phyloP scores from a whole-genome alignment of 92 coral and sea anemone species.

The Epizoanthus scotinus region DNA sequence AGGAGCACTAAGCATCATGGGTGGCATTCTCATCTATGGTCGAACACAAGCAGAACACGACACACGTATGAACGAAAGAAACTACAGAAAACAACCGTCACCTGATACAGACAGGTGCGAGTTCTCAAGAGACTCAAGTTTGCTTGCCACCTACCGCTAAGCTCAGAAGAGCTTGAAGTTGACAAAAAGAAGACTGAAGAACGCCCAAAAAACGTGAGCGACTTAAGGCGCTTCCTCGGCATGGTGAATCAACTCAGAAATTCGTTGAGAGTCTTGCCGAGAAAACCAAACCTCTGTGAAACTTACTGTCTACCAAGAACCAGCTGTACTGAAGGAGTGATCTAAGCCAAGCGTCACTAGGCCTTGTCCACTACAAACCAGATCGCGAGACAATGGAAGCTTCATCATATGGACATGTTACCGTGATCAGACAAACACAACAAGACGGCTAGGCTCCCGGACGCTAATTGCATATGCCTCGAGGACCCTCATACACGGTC shows the following conservation, averaged over 20 bases:
- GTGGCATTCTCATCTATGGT: constrained; percentile 46
- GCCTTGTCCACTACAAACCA: constrained; percentile 37
- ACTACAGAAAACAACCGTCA: constrained; percentile 43
- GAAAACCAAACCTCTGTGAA: constrained; percentile 38
- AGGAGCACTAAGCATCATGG: constrained; percentile 54
- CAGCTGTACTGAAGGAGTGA: constrained; percentile 48
- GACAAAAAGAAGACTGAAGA: constrained; percentile 30
- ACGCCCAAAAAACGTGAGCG: constrained; percentile 28
- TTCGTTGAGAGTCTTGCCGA: constrained; percentile 25
- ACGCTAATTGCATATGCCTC: constrained; percentile 36
- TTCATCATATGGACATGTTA: constrained; percentile 21
- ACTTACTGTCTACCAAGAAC: constrained; percentile 35
- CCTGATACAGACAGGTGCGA: constrained; percentile 50
- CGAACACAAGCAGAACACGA: constrained; percentile 54
- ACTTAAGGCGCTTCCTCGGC: constrained; percentile 28
- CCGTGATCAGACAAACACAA: constrained; percentile 31
- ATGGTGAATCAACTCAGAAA: constrained; percentile 44
- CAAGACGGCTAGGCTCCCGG: constrained; percentile 23
- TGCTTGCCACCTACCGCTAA: constrained; percentile 6
- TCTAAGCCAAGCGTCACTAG: constrained; percentile 26
- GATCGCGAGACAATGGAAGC: constrained; percentile 27
- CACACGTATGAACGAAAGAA: constrained; percentile 42
- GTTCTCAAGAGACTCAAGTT: constrained; percentile 42
- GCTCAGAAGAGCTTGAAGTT: constrained; percentile 12
- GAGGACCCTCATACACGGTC: too few species aligned